Base-by-base conservation (phyloP, 2,888 invertebrate genomes). In the Prosopocoilus inquinatus region DNA sequence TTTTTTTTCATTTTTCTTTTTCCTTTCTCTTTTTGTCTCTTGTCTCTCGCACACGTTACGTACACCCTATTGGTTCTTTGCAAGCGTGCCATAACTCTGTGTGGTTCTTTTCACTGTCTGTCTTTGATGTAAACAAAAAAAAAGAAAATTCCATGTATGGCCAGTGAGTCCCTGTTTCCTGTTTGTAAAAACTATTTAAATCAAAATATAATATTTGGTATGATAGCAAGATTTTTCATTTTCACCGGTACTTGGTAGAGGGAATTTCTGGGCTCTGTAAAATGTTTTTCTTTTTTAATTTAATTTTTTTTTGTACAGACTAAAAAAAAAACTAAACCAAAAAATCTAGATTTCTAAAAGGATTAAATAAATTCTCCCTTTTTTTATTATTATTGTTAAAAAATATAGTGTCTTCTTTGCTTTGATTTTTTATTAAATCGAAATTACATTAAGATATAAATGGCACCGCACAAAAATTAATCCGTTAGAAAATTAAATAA, bases 21-120 rank as follows among this genome's bases (percentile, higher is more conserved):
- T 33, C 44, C 34, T 52, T 13, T 57, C 36, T 57, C 41, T 36
- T 49, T 55, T 13, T 47, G 15, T 34, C 43, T 39, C 34, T n/a
- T n/a, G n/a, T n/a, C n/a, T 47, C 50, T 45, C 50, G 16, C 13
- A 20, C 35, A 47, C 47, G 16, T 13, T 47, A 47, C 55, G 46
- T 43, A 20, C 39, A 20, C 47, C 5, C 47, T 48, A 32, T 49
- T 35, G 36, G 36, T 38, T 50, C 33, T 50, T 49, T 54, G 49
- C 49, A 49, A 45, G 44, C 47, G 53, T 53, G 53, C 53, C 53
- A 53, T 53, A 53, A 43, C 44, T 16, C n/a, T 53, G 53, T 16
- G 15, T 53, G 53, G 48, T 48, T 16, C 20, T n/a, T 43, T 43
- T 16, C 15, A 43, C 13, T 43, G 43, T 43, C 43, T 43, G 12